Evolutionary conservation across 2,797 vertebrate genomes (phyloP).

Genomic region (Hydrophis major): DNA sequence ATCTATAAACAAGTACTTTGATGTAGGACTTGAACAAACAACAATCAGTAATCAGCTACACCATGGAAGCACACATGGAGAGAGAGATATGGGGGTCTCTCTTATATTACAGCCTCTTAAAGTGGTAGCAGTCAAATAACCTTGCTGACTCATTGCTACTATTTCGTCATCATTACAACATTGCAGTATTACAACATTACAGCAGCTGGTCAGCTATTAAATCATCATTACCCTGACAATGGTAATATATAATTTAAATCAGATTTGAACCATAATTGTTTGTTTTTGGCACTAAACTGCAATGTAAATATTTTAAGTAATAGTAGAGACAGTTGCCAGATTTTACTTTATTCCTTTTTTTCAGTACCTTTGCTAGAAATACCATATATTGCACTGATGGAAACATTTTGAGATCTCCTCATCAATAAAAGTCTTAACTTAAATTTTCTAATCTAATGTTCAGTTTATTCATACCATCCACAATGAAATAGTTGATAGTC

Average conservation of each 20-base stretch:
- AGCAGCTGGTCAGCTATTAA: too few species aligned
- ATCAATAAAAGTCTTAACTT: neutral
- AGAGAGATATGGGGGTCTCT: too few species aligned
- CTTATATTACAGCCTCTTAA: too few species aligned
- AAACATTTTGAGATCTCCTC: neutral
- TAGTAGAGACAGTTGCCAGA: neutral
- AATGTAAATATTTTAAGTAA: neutral
- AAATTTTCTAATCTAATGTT: neutral
- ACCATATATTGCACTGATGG: neutral
- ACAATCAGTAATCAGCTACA: too few species aligned
- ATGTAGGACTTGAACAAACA: too few species aligned
- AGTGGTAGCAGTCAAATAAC: too few species aligned
- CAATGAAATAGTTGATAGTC: neutral
- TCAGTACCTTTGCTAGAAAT: neutral
- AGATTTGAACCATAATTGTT: neutral
- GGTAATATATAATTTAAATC: neutral
- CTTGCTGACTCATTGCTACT: too few species aligned
- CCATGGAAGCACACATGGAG: too few species aligned
- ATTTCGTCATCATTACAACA: too few species aligned
- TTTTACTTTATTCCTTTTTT: neutral
- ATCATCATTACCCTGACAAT: too few species aligned
- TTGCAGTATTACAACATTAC: too few species aligned
- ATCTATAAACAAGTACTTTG: too few species aligned
- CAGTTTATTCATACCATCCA: neutral
- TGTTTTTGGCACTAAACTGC: neutral